Evolutionary conservation across 2,113 vertebrate genomes (phyloP).

Genomic region (Saimiri boliviensis): DNA sequence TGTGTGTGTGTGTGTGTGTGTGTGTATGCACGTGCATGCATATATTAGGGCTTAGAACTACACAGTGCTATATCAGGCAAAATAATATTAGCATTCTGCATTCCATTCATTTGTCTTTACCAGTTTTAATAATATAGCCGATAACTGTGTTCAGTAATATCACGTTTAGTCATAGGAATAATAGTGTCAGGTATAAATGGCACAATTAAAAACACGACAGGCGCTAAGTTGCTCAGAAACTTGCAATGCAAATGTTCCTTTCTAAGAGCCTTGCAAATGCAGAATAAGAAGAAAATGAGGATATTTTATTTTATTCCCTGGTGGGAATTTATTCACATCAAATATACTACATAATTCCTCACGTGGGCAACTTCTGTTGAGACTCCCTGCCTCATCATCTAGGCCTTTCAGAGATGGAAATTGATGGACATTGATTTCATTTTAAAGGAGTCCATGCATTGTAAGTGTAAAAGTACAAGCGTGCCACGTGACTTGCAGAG

Average conservation of each 20-base stretch:
- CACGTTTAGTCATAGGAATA: slow-evolving; percentile 64
- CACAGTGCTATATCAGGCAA: slow-evolving; percentile 20
- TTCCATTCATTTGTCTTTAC: slow-evolving; percentile 60
- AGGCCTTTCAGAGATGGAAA: slow-evolving; percentile 45
- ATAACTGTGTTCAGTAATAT: slow-evolving; percentile 63
- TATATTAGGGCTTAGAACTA: slow-evolving; percentile 31
- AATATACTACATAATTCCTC: slow-evolving; percentile 9
- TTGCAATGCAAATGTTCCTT: slow-evolving; percentile 51
- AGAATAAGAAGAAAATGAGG: slow-evolving; percentile 51
- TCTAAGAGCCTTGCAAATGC: slow-evolving; percentile 42
- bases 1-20: no score
- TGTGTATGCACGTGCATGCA: no score
- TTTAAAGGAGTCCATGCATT: slow-evolving; percentile 50
- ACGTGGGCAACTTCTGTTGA: slow-evolving; percentile 31
- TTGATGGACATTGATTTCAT: slow-evolving; percentile 51
- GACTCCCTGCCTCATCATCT: slow-evolving; percentile 34
- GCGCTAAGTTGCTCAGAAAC: slow-evolving; percentile 59
- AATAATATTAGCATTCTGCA: slow-evolving; percentile 53
- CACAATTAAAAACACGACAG: slow-evolving; percentile 72
- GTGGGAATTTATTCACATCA: slow-evolving; percentile 61
- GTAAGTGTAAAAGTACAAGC: slow-evolving; percentile 51
- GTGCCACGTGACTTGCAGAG: neutral
- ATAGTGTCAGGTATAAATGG: slow-evolving; percentile 76
- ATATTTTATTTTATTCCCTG: slow-evolving; percentile 65
- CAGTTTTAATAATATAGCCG: slow-evolving; percentile 72